Base-by-base conservation (phyloP, 2,888 invertebrate species). In the Julus scanicus region DNA sequence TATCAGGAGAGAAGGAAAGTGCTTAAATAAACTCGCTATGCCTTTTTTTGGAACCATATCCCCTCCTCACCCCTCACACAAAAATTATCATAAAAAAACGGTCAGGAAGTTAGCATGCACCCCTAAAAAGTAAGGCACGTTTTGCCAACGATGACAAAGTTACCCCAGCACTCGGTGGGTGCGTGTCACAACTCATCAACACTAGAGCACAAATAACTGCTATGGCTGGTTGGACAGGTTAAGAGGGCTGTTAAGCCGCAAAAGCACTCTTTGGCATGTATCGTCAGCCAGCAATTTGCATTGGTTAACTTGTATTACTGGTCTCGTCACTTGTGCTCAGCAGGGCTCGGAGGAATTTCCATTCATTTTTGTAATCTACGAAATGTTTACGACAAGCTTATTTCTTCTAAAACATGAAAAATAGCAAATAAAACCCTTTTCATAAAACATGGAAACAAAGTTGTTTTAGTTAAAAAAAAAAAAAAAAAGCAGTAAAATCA, bases 1-100 rank as follows among this genome's bases (percentile, higher is more conserved):
- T 63, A 63, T 63, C 63, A 63, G 63, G 63, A 63, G 63, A 63
- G 63, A 63, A 63, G 63, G 63, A 63, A 63, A 63, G 63, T 63
- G 63, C 63, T 63, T 63, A 63, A 63, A 63, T 63, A 63, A 63
- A 63, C 63, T 63, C n/a, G n/a, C 63, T n/a, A 63, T 17, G 63
- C 63, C n/a, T 63, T 63, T 63, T 63, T 63, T 63, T 63, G n/a
- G 63, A 53, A 17, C 4, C 63, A n/a, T 63, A 63, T 63, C n/a
- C 63, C 63, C 63, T 63, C 17, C 63, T 17, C 63, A 63, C 63
- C 63, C 63, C 63, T 63, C n/a, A 63, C 63, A 63, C n/a, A 2
- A 63, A 63, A 63, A 63, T 63, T 63, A 63, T 63, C 63, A 63
- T 63, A 63, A 63, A 63, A 53, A 63, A 63, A 63, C 63, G 63